Evolutionary conservation across 2,797 vertebrate species (phyloP).

Genomic region (Sparus aurata): DNA sequence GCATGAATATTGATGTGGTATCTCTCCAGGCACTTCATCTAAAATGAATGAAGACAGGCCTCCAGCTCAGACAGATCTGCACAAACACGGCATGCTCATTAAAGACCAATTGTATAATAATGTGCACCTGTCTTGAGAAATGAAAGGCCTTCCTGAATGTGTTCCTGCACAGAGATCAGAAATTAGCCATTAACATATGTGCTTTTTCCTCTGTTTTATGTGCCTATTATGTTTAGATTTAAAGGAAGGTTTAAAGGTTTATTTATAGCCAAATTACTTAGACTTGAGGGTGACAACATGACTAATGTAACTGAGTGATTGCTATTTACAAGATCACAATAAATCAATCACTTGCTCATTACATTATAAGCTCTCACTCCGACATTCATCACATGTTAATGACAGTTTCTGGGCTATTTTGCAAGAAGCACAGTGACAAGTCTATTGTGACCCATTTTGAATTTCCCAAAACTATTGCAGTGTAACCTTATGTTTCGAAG

Average conservation of each 20-base stretch:
- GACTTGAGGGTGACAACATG: slow-evolving; percentile 13
- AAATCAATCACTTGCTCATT: slow-evolving; percentile 5
- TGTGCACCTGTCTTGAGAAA: slow-evolving; percentile 79
- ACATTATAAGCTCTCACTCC: neutral
- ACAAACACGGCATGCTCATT: slow-evolving; percentile 83
- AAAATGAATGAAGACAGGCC: slow-evolving; percentile 83
- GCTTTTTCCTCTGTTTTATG: slow-evolving; percentile 11
- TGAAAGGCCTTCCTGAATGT: slow-evolving; percentile 48
- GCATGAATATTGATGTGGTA: slow-evolving; percentile 84
- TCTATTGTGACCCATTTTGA: neutral
- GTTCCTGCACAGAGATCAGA: slow-evolving; percentile 13
- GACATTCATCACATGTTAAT: slow-evolving; percentile 12
- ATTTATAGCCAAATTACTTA: slow-evolving; percentile 38
- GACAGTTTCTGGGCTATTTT: slow-evolving; percentile 4
- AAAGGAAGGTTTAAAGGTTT: slow-evolving; percentile 11
- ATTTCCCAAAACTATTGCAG: neutral
- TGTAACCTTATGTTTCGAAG: neutral
- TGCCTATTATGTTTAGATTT: slow-evolving; percentile 7
- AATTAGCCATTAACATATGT: slow-evolving; percentile 40
- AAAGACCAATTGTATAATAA: slow-evolving; percentile 83
- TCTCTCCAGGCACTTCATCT: slow-evolving; percentile 84
- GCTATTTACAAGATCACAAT: slow-evolving; percentile 19
- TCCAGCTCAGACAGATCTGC: slow-evolving; percentile 77
- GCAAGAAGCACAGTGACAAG: neutral
- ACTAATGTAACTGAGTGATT: slow-evolving; percentile 8